Evolutionary conservation across 1,140 invertebrate species (phyloP), one percentile per base, ranked within the genome.

Genomic region (Campoletis sonorensis): DNA sequence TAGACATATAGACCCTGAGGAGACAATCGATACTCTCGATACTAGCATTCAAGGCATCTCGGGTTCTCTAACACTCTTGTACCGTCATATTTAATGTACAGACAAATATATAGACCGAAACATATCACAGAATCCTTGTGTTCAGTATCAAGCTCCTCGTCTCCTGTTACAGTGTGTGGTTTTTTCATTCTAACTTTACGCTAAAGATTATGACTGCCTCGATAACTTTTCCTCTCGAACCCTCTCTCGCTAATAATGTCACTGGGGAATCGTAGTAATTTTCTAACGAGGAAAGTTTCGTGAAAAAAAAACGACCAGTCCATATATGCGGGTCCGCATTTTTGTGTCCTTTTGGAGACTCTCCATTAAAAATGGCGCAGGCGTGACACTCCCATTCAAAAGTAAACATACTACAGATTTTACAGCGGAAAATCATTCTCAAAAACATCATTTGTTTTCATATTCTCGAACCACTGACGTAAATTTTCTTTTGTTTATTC

Each of bases 211-310:
- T 33, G 30, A 33, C 18, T 54, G 15, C 49, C 13, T 15, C 49
- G 18, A 5, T 61, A 27, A 26, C 15, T 1, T n/a, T 51, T 13
- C 18, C 37, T 79, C 72, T n/a, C 1, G 5, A 51, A 10, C 37
- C 27, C 30, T 70, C 23, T 16, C 54, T 71, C 23, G 83, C 80
- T 82, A 82, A 81, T 82, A 80, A 82, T 37, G 1, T 64, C 58
- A 33, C 75, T 77, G 21, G 75, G 75, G 27, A 77, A 64, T 40
- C 49, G 37, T 67, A 67, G 40, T 67, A 67, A 78, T 67, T 84
- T 82, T 77, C 49, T 79, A 84, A 84, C 83, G 83, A 81, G 80
- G 81, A 81, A 75, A 75, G 84, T 75, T 26, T 13, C 8, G 51
- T n/a, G 51, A 15, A 72, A 72, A 61, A 83, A 82, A 45, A 64